These are phyloP conservation scores for Tricholaema leucomelas DNA, from an alignment of 2,113 vertebrate genomes.

Conservation along the genomic window DNA sequence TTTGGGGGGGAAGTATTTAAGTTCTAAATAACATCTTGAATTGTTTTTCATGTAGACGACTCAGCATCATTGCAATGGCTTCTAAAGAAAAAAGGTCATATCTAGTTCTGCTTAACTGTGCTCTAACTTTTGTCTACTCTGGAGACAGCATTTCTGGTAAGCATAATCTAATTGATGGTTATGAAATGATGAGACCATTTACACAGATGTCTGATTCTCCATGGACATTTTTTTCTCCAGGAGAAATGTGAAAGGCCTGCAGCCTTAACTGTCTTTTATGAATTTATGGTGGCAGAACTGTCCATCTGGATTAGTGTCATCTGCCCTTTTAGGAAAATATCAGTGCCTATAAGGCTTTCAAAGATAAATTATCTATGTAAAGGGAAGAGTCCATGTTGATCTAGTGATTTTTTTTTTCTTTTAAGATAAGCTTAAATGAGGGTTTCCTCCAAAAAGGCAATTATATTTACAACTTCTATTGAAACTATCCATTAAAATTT, in stretches of 20 bases:
- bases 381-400: neutral
- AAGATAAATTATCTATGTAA: slow-evolving; percentile 31
- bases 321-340: slow-evolving; percentile 20
- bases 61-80: neutral
- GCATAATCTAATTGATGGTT: neutral
- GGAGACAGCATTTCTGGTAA: neutral
- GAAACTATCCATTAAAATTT: neutral
- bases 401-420: neutral
- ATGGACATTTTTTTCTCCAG: slow-evolving; percentile 3
- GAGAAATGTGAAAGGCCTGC: slow-evolving; percentile 28
- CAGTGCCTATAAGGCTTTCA: slow-evolving; percentile 2
- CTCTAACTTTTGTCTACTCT: neutral
- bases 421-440: neutral
- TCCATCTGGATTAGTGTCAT: slow-evolving; percentile 48
- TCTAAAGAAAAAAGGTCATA: neutral
- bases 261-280: slow-evolving; percentile 20
- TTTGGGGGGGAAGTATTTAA: neutral
- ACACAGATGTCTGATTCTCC: slow-evolving; percentile 42
- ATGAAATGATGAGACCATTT: slow-evolving; percentile 5
- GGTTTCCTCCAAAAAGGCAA: neutral
- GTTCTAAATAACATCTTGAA: neutral
- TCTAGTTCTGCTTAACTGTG: neutral
- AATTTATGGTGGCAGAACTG: slow-evolving; percentile 53
- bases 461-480: neutral
- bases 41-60: neutral